Base-by-base conservation (phyloP, 2,888 invertebrate genomes). In the Leuctra nigra region DNA sequence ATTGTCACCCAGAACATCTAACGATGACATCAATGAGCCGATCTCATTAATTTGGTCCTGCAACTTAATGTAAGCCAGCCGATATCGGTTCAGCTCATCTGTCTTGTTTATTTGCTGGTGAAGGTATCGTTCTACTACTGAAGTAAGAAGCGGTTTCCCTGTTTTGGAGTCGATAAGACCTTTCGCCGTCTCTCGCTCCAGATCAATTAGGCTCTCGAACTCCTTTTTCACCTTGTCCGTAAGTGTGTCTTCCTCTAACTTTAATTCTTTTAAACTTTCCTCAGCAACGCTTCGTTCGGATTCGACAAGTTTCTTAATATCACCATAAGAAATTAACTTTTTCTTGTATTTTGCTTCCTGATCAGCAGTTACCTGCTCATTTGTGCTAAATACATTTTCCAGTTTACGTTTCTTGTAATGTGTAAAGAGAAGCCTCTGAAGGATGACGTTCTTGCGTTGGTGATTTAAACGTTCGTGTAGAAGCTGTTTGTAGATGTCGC, bases 1-100 rank as follows among this genome's bases (percentile, higher is more conserved):
- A 47, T 75, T 75, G 33, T 74, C 77, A 2, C 75, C 76, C 41
- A 79, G 68, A 59, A 73, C 74, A 39, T 57, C 59, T n/a, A 59
- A 25, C 1, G 3, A 22, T 18, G 33, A 35, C 20, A 53, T 20
- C 4, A 39, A 18, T 14, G 33, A 48, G 54, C 70, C 66, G 56
- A 70, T 69, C 54, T 69, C 68, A 0, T 62, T 62, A 1, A 72
- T 66, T 41, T 64, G 64, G 48, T 69, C 66, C 55, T 69, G 65
- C 14, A 70, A 59, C 55, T 67, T 67, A 16, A 72, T 70, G 57
- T 64, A 69, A n/a, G 56, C 63, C 16, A 71, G 56, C 14, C 72
- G 63, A 63, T 69, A 63, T 1, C 62, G 60, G n/a, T 64, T 61
- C 13, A 72, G 63, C 59, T 69, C 66, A 3, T 65, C 58, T 55